Conservation (phyloP, 53 echinoderm and acorn worm species). For the Echinometra lucunter region DNA sequence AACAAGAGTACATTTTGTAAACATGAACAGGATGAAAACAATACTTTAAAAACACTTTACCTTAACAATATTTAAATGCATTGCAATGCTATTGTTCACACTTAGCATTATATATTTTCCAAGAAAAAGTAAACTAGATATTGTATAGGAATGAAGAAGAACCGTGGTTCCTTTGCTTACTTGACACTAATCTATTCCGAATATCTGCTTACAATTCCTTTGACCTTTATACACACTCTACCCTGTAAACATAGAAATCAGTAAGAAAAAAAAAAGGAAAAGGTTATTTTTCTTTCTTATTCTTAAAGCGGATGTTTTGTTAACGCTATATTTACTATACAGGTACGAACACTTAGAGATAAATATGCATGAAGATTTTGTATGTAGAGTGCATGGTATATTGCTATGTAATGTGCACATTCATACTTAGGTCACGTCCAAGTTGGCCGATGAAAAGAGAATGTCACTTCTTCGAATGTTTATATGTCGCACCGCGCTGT, state of each 20-base stretch:
- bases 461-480: slow-evolving; percentile 39
- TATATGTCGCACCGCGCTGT: slow-evolving; percentile 3
- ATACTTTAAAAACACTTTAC: background rate
- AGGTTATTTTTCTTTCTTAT: background rate
- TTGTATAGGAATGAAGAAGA: no score
- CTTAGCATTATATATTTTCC: no score
- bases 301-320: background rate
- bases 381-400: slow-evolving; percentile 28
- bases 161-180: background rate
- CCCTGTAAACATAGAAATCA: background rate
- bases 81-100: no score
- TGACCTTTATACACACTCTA: background rate
- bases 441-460: background rate
- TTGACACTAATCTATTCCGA: no score
- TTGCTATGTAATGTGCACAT: slow-evolving; percentile 14
- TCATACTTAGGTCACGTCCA: slow-evolving; percentile 19
- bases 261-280: no score
- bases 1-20: background rate
- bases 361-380: background rate
- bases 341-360: background rate
- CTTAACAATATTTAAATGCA: no score
- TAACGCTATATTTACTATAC: background rate
- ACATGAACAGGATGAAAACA: background rate
- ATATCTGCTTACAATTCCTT: background rate
- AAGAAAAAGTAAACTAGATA: no score